Percentiles rank a stretch among this genome's conserved stretches.
These are phyloP conservation scores for Busseola fusca DNA, from an alignment of 2,888 invertebrate species.

Conservation along the genomic window DNA sequence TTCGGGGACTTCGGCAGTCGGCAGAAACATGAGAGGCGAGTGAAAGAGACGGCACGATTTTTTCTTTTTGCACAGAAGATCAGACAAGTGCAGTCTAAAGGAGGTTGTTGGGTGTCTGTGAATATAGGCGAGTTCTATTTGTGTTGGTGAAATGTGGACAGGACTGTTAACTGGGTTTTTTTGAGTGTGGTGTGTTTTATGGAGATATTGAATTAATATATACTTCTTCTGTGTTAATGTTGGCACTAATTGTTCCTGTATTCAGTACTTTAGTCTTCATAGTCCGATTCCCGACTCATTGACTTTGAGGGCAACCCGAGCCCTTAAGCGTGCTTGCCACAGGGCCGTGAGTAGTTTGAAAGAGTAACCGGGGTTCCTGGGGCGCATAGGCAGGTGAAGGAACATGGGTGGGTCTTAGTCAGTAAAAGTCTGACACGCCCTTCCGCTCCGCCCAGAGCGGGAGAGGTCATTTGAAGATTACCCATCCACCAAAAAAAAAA, in stretches of 20 bases:
- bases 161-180: background rate
- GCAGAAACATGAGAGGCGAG: constrained; percentile 86
- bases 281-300: background rate
- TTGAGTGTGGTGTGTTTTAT: background rate
- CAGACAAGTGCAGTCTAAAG: background rate
- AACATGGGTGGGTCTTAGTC: too few relatives aligned
- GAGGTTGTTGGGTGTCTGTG: background rate
- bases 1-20: constrained; percentile 86
- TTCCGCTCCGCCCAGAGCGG: too few relatives aligned
- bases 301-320: background rate
- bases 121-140: background rate
- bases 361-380: too few relatives aligned
- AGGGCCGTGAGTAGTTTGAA: too few relatives aligned
- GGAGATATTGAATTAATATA: background rate
- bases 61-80: background rate
- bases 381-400: too few relatives aligned
- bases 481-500: too few relatives aligned
- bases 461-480: too few relatives aligned
- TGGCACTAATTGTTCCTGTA: background rate
- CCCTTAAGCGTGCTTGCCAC: too few relatives aligned
- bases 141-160: background rate
- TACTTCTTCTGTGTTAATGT: background rate
- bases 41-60: background rate
- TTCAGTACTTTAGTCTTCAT: background rate
- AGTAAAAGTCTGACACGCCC: too few relatives aligned